Evolutionary conservation across 2,113 vertebrate species (phyloP).

Genomic region (Tretioscincus oriximinensis): DNA sequence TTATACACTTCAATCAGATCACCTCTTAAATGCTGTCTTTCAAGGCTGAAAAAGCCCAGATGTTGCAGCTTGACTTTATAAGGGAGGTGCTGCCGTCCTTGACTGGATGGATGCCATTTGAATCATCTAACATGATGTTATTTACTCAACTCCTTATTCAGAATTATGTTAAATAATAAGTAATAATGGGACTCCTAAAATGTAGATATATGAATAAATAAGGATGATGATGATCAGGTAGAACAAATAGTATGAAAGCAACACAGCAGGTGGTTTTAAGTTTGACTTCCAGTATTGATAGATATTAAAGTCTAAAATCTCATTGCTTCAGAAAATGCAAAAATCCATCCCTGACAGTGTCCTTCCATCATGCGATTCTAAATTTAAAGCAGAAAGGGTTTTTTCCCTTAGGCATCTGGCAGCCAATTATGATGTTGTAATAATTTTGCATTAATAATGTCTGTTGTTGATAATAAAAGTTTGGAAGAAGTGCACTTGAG

Average conservation of each 20-base stretch:
- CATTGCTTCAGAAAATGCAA: neutral
- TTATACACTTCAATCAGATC: too few species aligned
- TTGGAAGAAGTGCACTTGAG: neutral
- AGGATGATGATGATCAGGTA: neutral
- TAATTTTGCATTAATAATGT: neutral
- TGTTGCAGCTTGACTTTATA: too few species aligned
- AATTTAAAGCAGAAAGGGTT: neutral
- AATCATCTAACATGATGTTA: neutral
- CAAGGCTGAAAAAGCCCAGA: too few species aligned
- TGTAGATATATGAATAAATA: conserved; percentile 18
- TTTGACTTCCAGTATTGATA: conserved; percentile 9
- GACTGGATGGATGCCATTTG: too few species aligned
- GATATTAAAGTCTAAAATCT: neutral
- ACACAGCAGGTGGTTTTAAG: neutral
- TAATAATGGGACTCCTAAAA: neutral
- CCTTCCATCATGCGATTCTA: neutral
- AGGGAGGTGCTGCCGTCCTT: too few species aligned
- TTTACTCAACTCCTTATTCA: neutral
- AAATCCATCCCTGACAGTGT: neutral
- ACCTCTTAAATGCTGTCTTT: too few species aligned
- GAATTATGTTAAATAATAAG: conserved; percentile 2
- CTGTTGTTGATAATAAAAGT: neutral
- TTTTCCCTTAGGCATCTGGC: neutral
- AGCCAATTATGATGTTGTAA: neutral
- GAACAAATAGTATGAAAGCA: conserved; percentile 23